Conservation (phyloP, 2,888 invertebrate species). For the Meiosimyza platycephala region DNA sequence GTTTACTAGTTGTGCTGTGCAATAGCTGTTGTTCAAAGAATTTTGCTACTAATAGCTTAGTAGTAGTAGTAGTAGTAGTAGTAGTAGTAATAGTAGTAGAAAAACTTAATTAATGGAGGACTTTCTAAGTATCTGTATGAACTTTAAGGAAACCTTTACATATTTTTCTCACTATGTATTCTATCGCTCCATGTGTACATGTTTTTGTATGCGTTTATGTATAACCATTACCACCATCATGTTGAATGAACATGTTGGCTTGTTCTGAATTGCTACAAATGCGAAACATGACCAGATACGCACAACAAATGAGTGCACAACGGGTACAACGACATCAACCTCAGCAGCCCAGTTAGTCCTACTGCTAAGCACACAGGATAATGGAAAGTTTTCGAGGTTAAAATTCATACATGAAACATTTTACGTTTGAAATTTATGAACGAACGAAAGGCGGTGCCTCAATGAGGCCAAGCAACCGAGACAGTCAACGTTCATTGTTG, state of each 20-base stretch:
- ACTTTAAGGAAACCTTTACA: no score
- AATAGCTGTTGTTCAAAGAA: no score
- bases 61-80: no score
- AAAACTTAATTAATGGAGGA: no score
- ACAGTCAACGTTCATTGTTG: not conserved
- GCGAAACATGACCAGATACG: constrained; percentile 29
- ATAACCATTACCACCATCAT: not conserved
- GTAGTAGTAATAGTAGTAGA: no score
- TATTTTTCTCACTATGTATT: no score
- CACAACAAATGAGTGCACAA: constrained; percentile 7
- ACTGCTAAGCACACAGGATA: constrained; percentile 8
- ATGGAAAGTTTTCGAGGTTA: constrained; percentile 30
- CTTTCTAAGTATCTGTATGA: no score
- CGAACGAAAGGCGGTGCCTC: not conserved
- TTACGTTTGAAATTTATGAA: constrained; percentile 19
- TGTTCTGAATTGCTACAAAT: constrained; percentile 31
- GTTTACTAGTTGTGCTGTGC: no score
- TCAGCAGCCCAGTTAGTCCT: not conserved
- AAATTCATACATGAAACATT: constrained; percentile 22
- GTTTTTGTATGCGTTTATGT: not conserved
- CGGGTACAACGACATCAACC: constrained; percentile 11
- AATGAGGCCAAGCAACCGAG: not conserved
- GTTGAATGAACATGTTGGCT: constrained; percentile 13
- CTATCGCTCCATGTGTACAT: not conserved
- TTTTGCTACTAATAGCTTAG: no score